These are phyloP conservation scores for Diabrotica balteata DNA, from an alignment of 2,888 invertebrate genomes.

Conservation along the genomic window DNA sequence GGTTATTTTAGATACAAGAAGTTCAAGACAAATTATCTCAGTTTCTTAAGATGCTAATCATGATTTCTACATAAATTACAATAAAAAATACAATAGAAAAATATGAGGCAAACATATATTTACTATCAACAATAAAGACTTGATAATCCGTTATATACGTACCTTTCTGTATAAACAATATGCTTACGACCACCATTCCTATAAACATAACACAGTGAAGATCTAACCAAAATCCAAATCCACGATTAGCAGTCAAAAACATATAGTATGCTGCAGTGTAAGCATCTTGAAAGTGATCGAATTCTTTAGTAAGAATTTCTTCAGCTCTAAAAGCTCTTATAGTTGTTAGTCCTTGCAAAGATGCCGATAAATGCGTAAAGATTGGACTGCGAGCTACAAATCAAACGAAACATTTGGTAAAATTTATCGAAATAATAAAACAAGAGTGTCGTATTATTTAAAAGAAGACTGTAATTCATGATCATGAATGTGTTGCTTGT, in stretches of 20 bases:
- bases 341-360: slow-evolving; percentile 78
- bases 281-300: slow-evolving; percentile 68
- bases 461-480: too few species aligned
- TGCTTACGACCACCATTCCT: slow-evolving; percentile 68
- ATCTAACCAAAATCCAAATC: slow-evolving; percentile 76
- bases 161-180: slow-evolving; percentile 67
- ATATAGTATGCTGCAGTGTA: slow-evolving; percentile 79
- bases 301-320: slow-evolving; percentile 66
- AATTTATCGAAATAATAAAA: too few species aligned
- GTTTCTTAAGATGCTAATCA: too few species aligned
- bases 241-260: slow-evolving; percentile 68
- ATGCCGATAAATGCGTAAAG: slow-evolving; percentile 76
- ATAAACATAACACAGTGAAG: slow-evolving; percentile 71
- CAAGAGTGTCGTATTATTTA: too few species aligned
- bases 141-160: slow-evolving; percentile 37
- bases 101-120: background rate
- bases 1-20: too few species aligned
- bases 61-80: too few species aligned
- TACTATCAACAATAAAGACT: background rate
- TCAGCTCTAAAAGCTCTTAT: slow-evolving; percentile 75
- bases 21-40: too few species aligned
- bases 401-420: background rate
- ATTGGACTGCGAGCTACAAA: slow-evolving; percentile 76
- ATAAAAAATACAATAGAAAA: too few species aligned
- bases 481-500: too few species aligned